Evolutionary conservation across 2,113 vertebrate species (phyloP).

Genomic region (Lonchura striata): DNA sequence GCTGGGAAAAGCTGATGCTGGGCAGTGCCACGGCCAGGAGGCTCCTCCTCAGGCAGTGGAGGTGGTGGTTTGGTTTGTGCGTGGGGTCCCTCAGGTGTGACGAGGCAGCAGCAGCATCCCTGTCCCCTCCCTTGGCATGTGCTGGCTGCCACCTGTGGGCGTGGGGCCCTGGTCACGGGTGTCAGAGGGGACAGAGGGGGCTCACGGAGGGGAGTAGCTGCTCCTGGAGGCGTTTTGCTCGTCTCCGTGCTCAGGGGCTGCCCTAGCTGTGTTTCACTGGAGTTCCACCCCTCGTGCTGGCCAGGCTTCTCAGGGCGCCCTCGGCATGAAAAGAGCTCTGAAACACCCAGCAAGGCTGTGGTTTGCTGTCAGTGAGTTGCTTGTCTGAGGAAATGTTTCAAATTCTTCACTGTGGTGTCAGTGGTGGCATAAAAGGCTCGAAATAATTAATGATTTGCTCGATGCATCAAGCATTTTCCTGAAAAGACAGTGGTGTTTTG

Average conservation of each 20-base stretch:
- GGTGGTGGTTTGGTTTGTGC: fast-evolving
- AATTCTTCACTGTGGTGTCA: neutral
- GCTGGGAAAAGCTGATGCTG: neutral
- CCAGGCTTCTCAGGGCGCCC: fast-evolving
- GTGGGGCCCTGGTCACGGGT: fast-evolving
- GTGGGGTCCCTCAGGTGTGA: fast-evolving
- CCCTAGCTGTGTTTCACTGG: fast-evolving
- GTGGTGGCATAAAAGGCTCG: neutral
- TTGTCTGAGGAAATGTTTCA: slow-evolving; percentile 35
- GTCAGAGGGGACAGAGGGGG: fast-evolving
- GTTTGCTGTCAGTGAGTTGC: neutral
- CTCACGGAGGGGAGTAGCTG: neutral
- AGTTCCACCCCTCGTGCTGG: neutral
- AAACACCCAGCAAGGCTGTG: neutral
- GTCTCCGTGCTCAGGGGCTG: neutral
- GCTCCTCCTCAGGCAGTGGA: neutral
- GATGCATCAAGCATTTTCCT: neutral
- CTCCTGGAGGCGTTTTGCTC: neutral
- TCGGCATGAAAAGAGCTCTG: neutral
- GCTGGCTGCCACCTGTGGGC: neutral
- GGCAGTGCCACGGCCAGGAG: neutral
- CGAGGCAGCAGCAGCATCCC: fast-evolving
- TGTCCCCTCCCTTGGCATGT: fast-evolving
- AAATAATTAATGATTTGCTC: slow-evolving; percentile 9
- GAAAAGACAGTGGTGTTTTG: neutral